Evolutionary conservation across 2,113 vertebrate genomes (phyloP), one percentile per base, ranked within the genome.

Genomic region (Diadophis punctatus): DNA sequence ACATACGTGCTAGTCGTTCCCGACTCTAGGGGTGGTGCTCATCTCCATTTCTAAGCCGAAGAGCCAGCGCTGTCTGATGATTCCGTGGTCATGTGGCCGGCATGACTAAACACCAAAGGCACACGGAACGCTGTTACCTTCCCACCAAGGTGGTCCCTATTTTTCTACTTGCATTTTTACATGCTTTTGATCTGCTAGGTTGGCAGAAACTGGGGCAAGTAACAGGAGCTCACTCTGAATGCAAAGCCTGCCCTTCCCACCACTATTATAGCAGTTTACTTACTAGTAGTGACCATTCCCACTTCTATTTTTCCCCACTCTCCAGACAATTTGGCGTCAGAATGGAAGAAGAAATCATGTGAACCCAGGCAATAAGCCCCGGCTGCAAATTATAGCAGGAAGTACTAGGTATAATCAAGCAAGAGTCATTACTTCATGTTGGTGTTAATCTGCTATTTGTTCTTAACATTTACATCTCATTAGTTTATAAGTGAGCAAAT

Each of bases 251-350:
- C 10, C 91, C 51, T 97, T 96, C 97, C 93, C 86, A 94, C 94
- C 94, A 94, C 9, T 94, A 55, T 18, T 14, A 55, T 20, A 90
- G 88, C 6, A 55, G 89, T 88, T 96, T 91, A 91, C 34, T 60
- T 48, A 12, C 30, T 93, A 94, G 87, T 97, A 95, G 94, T 94
- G 90, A 86, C 95, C 90, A 91, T 93, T 52, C 95, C 68, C 91
- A 90, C 46, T 88, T 94, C 74, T 90, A 4, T 11, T 3, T 52
- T 27, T 88, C 92, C 97, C 96, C 96, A 80, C 30, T 96, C 86
- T 30, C 60, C 96, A 98, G 98, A 98, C 98, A 97, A 96, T 96
- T 91, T 93, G 98, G 98, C 98, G 98, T 98, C 98, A 93, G 95
- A 96, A 94, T 95, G 94, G 68, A 92, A 97, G 93, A 97, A 97